A percentile compares a stretch with the other conserved stretches of the same genome.
Evolutionary conservation across 2,113 vertebrate species (phyloP).

Genomic region (Corapipo altera): DNA sequence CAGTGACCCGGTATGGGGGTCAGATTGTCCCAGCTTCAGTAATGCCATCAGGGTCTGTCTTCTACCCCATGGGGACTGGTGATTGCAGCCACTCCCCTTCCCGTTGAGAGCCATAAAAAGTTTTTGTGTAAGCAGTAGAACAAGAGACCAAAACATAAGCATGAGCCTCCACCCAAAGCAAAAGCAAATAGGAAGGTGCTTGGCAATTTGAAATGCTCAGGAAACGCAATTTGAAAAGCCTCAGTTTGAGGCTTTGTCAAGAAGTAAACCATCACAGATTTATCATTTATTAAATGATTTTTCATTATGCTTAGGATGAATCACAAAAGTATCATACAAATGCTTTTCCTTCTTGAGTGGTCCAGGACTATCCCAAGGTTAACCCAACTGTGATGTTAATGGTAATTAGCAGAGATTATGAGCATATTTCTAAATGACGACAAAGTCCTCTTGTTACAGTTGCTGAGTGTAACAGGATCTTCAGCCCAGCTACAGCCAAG

Average conservation of each 20-base stretch:
- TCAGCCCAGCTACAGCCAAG: not conserved
- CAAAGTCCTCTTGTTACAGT: not conserved
- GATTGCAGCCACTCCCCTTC: conserved; percentile 11
- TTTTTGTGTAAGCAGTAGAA: not conserved
- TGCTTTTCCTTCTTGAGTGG: not conserved
- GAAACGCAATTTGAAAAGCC: not conserved
- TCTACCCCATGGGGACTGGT: not conserved
- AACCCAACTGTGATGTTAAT: not conserved
- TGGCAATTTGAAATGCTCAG: not conserved
- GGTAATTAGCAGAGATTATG: not conserved
- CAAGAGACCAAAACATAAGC: not conserved
- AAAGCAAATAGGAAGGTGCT: not conserved
- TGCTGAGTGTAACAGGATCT: not conserved
- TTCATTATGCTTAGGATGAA: not conserved
- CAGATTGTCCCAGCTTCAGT: not conserved
- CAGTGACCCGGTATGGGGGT: not conserved
- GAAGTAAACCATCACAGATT: not conserved
- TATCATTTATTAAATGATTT: not conserved
- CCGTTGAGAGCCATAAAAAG: not conserved
- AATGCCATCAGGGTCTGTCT: conserved; percentile 5
- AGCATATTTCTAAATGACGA: not conserved
- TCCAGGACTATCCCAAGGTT: not conserved
- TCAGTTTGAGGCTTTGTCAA: not conserved
- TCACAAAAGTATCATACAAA: not conserved
- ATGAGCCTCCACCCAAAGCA: not conserved